A percentile compares a stretch with the other conserved stretches of the same genome.
Evolutionary conservation across 2,888 invertebrate species (phyloP).

Genomic region (Ashinkailepas kermadecensis): DNA sequence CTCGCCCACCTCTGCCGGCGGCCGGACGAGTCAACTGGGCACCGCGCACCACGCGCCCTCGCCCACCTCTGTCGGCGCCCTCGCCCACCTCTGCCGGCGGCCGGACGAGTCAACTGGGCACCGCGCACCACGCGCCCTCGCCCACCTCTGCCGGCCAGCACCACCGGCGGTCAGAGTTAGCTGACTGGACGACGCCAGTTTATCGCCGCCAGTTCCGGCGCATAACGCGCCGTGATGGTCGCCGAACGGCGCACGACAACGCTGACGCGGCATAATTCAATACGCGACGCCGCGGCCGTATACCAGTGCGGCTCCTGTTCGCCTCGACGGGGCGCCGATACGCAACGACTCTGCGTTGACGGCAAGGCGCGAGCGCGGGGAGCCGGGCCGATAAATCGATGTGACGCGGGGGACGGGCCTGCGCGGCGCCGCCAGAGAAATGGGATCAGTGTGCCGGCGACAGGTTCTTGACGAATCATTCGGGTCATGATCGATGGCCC

Average conservation of each 20-base stretch:
- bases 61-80: too few relatives aligned
- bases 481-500: not conserved
- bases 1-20: too few relatives aligned
- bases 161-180: not conserved
- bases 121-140: too few relatives aligned
- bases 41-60: too few relatives aligned
- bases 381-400: not conserved
- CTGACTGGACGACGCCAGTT: not conserved
- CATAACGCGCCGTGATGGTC: not conserved
- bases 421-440: not conserved
- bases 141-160: not conserved
- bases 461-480: not conserved
- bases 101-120: too few relatives aligned
- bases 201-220: not conserved
- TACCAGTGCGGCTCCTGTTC: not conserved
- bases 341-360: not conserved
- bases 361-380: not conserved
- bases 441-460: conserved; percentile 6
- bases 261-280: not conserved
- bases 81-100: too few relatives aligned
- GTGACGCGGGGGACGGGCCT: not conserved
- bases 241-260: not conserved
- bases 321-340: not conserved
- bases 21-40: too few relatives aligned
- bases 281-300: not conserved